These are phyloP conservation scores for Bombus pascuorum DNA, from an alignment of 1,140 invertebrate genomes.

Conservation along the genomic window DNA sequence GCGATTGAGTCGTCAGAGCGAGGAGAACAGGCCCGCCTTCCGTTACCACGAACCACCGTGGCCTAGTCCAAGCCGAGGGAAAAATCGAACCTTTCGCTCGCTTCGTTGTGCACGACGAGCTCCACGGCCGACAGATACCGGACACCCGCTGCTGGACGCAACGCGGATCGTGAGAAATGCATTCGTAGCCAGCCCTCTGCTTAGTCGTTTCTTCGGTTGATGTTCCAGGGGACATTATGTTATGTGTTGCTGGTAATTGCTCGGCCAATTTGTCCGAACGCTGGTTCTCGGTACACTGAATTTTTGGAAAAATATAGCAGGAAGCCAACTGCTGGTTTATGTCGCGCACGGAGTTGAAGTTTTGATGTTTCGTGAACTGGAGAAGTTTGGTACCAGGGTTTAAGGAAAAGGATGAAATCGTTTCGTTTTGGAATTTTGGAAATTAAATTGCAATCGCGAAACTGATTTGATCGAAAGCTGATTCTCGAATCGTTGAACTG, in stretches of 20 bases:
- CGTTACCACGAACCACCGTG: constrained; percentile 45
- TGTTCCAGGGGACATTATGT: too few species aligned
- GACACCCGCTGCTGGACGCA: not conserved
- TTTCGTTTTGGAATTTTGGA: too few species aligned
- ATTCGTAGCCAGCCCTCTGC: not conserved
- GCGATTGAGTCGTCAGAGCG: constrained; percentile 72
- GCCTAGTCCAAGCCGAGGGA: constrained; percentile 1
- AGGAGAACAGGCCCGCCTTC: constrained; percentile 40
- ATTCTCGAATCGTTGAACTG: too few species aligned
- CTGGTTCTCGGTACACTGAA: not conserved
- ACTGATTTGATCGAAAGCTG: too few species aligned
- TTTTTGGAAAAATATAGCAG: not conserved
- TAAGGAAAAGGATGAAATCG: too few species aligned
- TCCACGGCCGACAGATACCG: constrained; percentile 14
- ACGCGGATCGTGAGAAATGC: constrained; percentile 31
- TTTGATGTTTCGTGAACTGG: not conserved
- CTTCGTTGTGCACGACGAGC: constrained; percentile 30
- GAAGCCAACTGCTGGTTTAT: not conserved
- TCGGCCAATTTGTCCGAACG: not conserved
- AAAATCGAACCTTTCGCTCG: constrained; percentile 54
- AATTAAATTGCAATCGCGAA: too few species aligned
- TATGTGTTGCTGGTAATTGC: not conserved
- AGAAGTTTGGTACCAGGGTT: too few species aligned
- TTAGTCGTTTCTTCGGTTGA: too few species aligned
- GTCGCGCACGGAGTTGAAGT: too few species aligned